Base-by-base conservation (phyloP, 1,140 invertebrate genomes). In the Teleopsis dalmanni region DNA sequence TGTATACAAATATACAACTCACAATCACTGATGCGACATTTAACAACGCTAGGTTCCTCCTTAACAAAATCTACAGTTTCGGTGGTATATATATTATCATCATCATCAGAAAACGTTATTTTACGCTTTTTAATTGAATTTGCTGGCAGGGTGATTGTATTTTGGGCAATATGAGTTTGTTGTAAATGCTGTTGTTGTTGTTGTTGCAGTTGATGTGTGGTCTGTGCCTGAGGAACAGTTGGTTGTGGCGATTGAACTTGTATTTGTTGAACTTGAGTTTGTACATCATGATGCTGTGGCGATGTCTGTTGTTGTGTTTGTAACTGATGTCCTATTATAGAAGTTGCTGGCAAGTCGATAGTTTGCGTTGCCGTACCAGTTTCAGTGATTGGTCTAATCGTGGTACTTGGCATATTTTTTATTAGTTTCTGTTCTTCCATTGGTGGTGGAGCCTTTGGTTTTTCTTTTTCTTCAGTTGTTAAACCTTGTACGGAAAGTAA, bases 401-500 rank as follows among this genome's bases (percentile, higher is more conserved):
- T n/a, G 34, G 65, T 69, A 47, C 65, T 68, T 8, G 65, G 65
- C 60, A 69, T 65, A 27, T 65, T 65, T 52, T 69, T 69, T 46
- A 69, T 66, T 26, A 67, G 52, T 56, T 69, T 68, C 34, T 69
- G 65, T n/a, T 69, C 65, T 34, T 63, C 67, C 6, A 64, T 60
- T 33, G 50, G 50, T 44, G 60, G 56, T 21, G 65, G 64, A 45
- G 59, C 26, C 37, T 69, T 66, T 16, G 65, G 65, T 38, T 66
- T 62, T 40, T 69, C 65, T 44, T 69, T 69, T 46, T 70, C 66
- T 45, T 75, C 76, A 52, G 78, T 75, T 35, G 88, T 88, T 53
- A 93, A 76, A 52, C 89, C 90, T 72, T 90, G 87, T 54, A 93
- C 87, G 75, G 91, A 85, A 56, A 93, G 75, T 55, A 88, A 76